These are phyloP conservation scores for Enhydra lutris DNA, from an alignment of 2,113 vertebrate genomes.

Conservation along the genomic window DNA sequence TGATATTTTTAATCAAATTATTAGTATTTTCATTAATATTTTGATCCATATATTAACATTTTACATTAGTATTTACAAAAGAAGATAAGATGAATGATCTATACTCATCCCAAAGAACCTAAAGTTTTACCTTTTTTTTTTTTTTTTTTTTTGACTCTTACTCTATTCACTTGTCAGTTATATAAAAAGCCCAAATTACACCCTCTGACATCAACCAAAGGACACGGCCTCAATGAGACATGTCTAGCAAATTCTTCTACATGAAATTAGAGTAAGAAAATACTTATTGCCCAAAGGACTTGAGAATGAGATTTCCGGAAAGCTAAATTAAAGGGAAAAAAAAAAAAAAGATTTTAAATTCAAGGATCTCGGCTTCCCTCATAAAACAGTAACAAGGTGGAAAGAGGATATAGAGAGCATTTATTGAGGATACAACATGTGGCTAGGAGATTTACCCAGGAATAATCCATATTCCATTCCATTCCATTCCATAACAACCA, in stretches of 20 bases:
- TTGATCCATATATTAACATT: background rate
- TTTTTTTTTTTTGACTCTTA: background rate
- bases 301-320: constrained; percentile 21
- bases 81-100: background rate
- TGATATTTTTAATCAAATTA: background rate
- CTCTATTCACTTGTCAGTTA: background rate
- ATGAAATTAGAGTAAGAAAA: background rate
- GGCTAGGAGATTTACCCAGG: background rate
- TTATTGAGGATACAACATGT: background rate
- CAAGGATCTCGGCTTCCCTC: background rate
- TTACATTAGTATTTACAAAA: background rate
- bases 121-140: background rate
- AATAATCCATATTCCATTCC: background rate
- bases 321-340: background rate
- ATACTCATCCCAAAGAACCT: background rate
- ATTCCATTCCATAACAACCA: background rate
- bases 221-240: background rate
- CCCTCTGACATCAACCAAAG: background rate
- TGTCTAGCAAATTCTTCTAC: background rate
- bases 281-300: background rate
- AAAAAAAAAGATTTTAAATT: background rate
- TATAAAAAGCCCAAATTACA: background rate
- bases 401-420: background rate
- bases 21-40: background rate
- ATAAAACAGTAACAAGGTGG: background rate